Evolutionary conservation across 2,113 vertebrate genomes (phyloP).

Genomic region (Thinocorus orbignyianus): DNA sequence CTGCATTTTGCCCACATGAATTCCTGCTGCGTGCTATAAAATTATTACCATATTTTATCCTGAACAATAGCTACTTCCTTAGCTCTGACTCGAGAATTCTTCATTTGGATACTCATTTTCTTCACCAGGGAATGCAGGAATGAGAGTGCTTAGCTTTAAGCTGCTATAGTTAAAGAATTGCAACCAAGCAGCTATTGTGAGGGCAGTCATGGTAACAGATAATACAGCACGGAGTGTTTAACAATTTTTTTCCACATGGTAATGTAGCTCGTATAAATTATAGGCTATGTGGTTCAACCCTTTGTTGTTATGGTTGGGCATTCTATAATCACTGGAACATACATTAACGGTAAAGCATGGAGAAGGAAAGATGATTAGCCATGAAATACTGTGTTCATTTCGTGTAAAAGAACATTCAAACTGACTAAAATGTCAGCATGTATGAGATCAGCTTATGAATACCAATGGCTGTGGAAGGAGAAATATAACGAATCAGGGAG

Average conservation of each 20-base stretch:
- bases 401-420: slow-evolving; percentile 22
- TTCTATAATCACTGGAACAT: slow-evolving; percentile 59
- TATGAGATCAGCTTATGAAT: slow-evolving; percentile 44
- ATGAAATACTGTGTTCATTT: slow-evolving; percentile 49
- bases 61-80: slow-evolving; percentile 16
- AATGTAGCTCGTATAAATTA: slow-evolving; percentile 66
- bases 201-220: slow-evolving; percentile 61
- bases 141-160: slow-evolving; percentile 61
- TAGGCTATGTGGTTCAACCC: slow-evolving; percentile 39
- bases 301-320: slow-evolving; percentile 59
- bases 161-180: slow-evolving; percentile 59
- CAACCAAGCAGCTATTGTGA: slow-evolving; percentile 58
- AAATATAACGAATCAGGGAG: slow-evolving; percentile 54
- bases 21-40: not conserved
- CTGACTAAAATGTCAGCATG: not conserved
- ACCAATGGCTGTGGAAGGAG: not conserved
- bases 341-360: slow-evolving; percentile 54
- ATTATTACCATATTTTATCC: not conserved
- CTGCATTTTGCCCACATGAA: not conserved
- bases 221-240: slow-evolving; percentile 17
- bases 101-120: slow-evolving; percentile 60
- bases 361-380: slow-evolving; percentile 52
- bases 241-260: slow-evolving; percentile 24
- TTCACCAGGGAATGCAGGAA: slow-evolving; percentile 51
- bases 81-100: slow-evolving; percentile 62